These are phyloP conservation scores for Pollenia angustigena DNA, from an alignment of 2,888 invertebrate genomes.

Conservation along the genomic window DNA sequence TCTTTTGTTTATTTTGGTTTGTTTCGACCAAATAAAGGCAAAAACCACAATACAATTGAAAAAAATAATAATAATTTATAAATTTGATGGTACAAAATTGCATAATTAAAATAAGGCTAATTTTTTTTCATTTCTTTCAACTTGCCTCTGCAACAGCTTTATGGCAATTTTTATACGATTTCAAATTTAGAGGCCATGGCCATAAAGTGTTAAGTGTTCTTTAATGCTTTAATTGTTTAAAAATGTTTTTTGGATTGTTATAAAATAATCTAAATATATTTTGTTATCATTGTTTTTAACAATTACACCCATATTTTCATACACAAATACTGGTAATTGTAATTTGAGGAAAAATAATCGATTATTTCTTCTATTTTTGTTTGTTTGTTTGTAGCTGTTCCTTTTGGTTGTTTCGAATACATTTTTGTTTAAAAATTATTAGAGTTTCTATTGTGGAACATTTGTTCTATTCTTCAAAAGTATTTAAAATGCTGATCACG, in stretches of 20 bases:
- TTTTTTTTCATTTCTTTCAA: neutral
- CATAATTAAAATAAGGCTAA: constrained; percentile 12
- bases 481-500: constrained; percentile 43
- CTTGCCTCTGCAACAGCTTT: constrained; percentile 13
- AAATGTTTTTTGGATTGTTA: constrained; percentile 43
- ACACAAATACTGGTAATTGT: neutral
- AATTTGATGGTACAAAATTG: neutral
- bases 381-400: neutral
- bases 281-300: constrained; percentile 28
- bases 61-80: neutral
- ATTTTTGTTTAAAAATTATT: constrained; percentile 1
- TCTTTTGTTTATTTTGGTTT: constrained; percentile 11
- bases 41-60: neutral
- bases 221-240: constrained; percentile 23
- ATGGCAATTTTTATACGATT: constrained; percentile 1
- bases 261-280: constrained; percentile 10
- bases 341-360: constrained; percentile 15
- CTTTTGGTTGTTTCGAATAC: neutral
- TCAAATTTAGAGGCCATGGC: constrained; percentile 4
- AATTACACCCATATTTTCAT: constrained; percentile 32
- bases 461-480: constrained; percentile 17
- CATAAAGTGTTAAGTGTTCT: constrained; percentile 20
- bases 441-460: constrained; percentile 8
- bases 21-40: constrained; percentile 5
- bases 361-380: constrained; percentile 17